Base-by-base conservation (phyloP, 1,140 invertebrate species). In the Rhyacophila brunnea region DNA sequence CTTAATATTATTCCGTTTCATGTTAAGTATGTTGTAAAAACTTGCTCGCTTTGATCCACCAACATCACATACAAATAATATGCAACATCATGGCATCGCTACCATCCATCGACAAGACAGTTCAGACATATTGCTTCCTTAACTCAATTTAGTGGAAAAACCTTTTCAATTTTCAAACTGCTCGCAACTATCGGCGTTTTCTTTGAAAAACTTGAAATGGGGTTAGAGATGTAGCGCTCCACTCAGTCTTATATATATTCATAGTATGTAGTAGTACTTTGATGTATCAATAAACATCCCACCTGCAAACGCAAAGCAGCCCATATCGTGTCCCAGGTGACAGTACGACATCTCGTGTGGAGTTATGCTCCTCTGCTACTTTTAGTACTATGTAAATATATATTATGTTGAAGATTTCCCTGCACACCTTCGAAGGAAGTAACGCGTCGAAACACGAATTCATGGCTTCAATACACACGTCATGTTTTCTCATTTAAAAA, bases 141-240 rank as follows among this genome's bases (percentile, higher is more conserved):
- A 45, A 45, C 43, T 45, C 43, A 17, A 45, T 45, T 45, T 20
- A 15, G 43, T 5, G 43, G 23, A 28, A 17, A 45, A 45, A 45
- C 43, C 43, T 45, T 45, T 45, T 45, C 43, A 45, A 45, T 45
- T 45, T 45, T 45, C 13, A 19, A 45, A 45, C 43, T 19, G 43
- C 43, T 45, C 14, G n/a, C 43, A 17, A 45, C 43, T 19, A 40
- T 40, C 38, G 38, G 11, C 38, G n/a, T 40, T 40, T 40, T 15
- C 11, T 40, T n/a, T 15, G 38, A 40, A 15, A 28, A 28, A 28
- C n/a, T 15, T 40, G 38, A 40, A 40, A 40, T 40, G 15, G 15
- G 11, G 38, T 40, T 40, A 40, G 38, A 6, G 38, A 28, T 28
- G 23, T 28, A 28, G 23, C 38, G 38, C 38, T n/a, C 38, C 38